phyloP scores from a whole-genome alignment of 2,797 vertebrate genomes.

The Fistularia commersonii region DNA sequence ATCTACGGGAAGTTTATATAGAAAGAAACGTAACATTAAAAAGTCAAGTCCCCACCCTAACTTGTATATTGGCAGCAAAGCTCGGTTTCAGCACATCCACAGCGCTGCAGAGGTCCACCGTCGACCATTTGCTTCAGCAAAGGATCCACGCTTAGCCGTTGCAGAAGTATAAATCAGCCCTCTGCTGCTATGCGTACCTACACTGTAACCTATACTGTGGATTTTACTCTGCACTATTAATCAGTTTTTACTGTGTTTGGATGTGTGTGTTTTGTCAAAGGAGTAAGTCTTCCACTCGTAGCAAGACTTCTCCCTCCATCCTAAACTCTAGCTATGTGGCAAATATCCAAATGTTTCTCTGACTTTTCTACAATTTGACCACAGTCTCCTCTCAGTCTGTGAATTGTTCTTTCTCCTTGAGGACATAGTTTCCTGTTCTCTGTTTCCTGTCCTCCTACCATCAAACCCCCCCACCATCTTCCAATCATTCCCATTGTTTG shows the following conservation, averaged over 20 bases:
- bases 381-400: slow-evolving; percentile 56
- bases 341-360: slow-evolving; percentile 40
- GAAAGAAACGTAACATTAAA: no score
- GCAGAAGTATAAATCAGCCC: no score
- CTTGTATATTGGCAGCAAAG: no score
- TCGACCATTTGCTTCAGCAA: no score
- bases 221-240: no score
- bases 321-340: slow-evolving; percentile 53
- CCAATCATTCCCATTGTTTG: slow-evolving; percentile 62
- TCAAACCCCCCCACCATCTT: slow-evolving; percentile 21
- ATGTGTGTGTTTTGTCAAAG: slow-evolving; percentile 1
- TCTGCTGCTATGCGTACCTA: no score
- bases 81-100: no score
- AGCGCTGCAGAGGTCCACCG: no score
- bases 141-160: no score
- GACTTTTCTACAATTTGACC: slow-evolving; percentile 49
- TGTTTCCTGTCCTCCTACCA: slow-evolving; percentile 58
- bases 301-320: slow-evolving; percentile 7
- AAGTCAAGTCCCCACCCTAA: no score
- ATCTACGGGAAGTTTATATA: no score
- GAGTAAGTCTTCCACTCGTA: slow-evolving; percentile 7
- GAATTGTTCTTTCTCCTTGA: slow-evolving; percentile 49
- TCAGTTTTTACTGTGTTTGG: background rate
- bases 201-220: no score
- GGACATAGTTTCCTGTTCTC: slow-evolving; percentile 62